Evolutionary conservation across 2,888 invertebrate species (phyloP).

Genomic region (Parnassius mnemosyne): DNA sequence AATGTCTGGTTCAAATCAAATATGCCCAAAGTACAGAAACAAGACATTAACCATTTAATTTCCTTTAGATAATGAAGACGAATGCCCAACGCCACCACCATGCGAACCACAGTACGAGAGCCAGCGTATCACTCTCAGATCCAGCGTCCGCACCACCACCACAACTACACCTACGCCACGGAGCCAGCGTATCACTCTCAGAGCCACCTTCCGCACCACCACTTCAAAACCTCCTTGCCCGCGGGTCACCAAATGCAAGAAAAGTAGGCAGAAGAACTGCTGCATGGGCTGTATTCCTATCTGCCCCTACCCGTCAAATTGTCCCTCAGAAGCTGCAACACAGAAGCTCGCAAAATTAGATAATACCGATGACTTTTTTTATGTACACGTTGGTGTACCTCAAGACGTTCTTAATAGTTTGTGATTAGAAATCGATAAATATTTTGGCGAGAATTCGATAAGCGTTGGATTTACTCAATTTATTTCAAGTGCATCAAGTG

Average conservation of each 20-base stretch:
- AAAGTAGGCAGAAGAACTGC: constrained; percentile 2
- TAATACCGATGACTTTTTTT: constrained; percentile 37
- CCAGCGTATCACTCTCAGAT: background rate
- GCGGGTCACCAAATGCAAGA: constrained; percentile 25
- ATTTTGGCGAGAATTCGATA: too few species aligned
- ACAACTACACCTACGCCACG: constrained; percentile 21
- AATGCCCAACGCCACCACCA: constrained; percentile 45
- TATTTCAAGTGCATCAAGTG: too few species aligned
- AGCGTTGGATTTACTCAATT: too few species aligned
- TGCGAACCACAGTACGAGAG: constrained; percentile 38
- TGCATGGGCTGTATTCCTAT: constrained; percentile 25
- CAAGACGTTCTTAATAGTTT: constrained; percentile 35
- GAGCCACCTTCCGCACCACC: background rate
- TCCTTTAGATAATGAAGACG: constrained; percentile 17
- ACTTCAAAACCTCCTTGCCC: constrained; percentile 12
- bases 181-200: background rate
- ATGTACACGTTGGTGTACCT: constrained; percentile 56
- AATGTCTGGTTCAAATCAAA: too few species aligned
- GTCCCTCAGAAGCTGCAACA: background rate
- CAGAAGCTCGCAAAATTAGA: constrained; percentile 2
- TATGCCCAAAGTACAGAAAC: too few species aligned
- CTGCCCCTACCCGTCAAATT: constrained; percentile 25
- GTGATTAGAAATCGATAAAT: background rate
- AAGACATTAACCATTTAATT: background rate
- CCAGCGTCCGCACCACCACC: constrained; percentile 27